Evolutionary conservation across 2,797 vertebrate genomes (phyloP), one percentile per base, ranked within the genome.

Genomic region (Kryptopterus vitreolus): DNA sequence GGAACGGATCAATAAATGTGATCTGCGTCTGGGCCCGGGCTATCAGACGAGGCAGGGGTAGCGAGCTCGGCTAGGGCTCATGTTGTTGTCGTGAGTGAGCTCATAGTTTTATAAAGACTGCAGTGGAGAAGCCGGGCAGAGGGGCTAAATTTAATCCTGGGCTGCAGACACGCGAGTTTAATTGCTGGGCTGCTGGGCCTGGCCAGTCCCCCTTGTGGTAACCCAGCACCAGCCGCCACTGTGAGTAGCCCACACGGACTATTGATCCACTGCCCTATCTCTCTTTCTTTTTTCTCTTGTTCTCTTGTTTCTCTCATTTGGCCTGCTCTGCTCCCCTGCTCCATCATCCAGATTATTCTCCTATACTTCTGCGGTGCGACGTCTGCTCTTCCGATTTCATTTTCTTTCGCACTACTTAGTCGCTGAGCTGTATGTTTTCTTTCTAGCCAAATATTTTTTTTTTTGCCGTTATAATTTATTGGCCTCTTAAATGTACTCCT

Each of bases 21-120:
- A 94, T 93, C 92, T 92, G 90, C 88, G 89, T 91, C 90, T 92
- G 87, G 89, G 87, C 86, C 88, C 71, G 88, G 58, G 82, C 89
- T 90, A 87, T 93, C 89, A 88, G 83, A 88, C 88, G 26, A 75
- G 77, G 76, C 81, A 26, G 77, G 79, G 80, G 89, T 86, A 89
- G 85, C 88, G 77, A 90, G 87, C 86, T 79, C 53, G 62, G 80
- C 55, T 75, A 85, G 82, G 88, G 90, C 91, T 93, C 92, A 90
- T 91, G 91, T 92, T 93, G 91, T 93, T 89, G 83, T 92, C 88
- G 89, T 87, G 88, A 90, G 87, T 94, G 92, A 94, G 92, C 91
- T 94, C 93, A 94, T 92, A 86, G 91, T 90, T 94, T 93, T 92
- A 92, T 91, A 93, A 94, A 93, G 91, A 91, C 89, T 88, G 86